phyloP scores from a whole-genome alignment of 2,797 vertebrate species.

The Channa striata region DNA sequence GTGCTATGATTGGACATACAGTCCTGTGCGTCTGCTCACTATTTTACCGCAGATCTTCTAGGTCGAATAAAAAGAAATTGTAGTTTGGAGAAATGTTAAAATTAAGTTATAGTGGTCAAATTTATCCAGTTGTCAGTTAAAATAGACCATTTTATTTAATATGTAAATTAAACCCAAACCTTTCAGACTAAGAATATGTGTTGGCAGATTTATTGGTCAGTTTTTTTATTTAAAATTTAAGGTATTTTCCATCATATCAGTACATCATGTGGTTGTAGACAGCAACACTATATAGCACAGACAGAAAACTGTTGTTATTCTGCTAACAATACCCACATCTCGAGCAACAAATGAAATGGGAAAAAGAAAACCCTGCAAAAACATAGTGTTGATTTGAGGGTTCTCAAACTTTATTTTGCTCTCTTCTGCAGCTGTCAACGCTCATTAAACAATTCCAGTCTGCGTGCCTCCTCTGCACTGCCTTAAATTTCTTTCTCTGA shows the following conservation, averaged over 20 bases:
- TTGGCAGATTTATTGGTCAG: too few relatives aligned
- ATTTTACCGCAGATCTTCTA: not conserved
- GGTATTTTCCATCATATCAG: not conserved
- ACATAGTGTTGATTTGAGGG: constrained; percentile 33
- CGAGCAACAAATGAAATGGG: constrained; percentile 15
- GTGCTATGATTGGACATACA: not conserved
- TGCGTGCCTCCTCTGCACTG: not conserved
- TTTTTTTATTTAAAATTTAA: not conserved
- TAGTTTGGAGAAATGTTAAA: too few relatives aligned
- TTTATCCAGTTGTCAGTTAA: too few relatives aligned
- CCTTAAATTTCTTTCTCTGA: constrained; percentile 18
- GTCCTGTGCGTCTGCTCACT: not conserved
- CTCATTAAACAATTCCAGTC: constrained; percentile 46
- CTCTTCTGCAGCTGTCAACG: constrained; percentile 37
- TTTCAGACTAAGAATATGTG: too few relatives aligned
- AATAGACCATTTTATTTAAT: too few relatives aligned
- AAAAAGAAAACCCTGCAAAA: constrained; percentile 27
- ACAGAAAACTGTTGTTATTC: constrained; percentile 3
- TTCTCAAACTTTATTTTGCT: constrained; percentile 39
- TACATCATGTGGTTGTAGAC: not conserved
- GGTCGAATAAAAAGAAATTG: not conserved
- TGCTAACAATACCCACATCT: constrained; percentile 13
- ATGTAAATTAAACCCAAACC: too few relatives aligned
- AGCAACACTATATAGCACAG: not conserved
- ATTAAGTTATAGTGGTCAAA: too few relatives aligned